A percentile compares a stretch with the other conserved stretches of the same genome.
Evolutionary conservation across 1,140 invertebrate genomes (phyloP).

Genomic region (Metopolophium dirhodum): DNA sequence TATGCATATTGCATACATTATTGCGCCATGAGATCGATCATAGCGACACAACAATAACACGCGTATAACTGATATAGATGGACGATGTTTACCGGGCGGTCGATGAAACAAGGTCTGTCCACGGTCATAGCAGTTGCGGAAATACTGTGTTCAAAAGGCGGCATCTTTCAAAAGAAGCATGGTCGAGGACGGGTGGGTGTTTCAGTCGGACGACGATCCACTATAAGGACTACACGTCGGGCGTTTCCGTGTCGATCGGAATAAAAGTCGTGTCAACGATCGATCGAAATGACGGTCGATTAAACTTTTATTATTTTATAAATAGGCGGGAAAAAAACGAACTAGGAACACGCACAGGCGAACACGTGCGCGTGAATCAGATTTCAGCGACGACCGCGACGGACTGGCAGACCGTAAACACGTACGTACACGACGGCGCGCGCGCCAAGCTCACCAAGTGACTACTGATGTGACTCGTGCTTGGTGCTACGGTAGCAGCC

Average conservation of each 20-base stretch:
- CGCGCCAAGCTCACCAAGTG: constrained; percentile 3
- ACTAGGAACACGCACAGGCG: not conserved
- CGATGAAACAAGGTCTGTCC: constrained; percentile 25
- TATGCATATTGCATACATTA: not conserved
- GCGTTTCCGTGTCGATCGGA: not conserved
- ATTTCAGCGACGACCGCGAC: not conserved
- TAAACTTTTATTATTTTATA: not conserved
- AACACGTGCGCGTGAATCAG: not conserved
- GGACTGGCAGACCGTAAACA: not conserved
- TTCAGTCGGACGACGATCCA: not conserved
- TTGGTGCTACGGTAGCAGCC: not conserved
- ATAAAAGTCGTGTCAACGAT: not conserved
- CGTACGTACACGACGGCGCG: not conserved
- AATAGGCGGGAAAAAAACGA: not conserved
- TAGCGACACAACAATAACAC: not conserved
- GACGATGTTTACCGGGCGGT: constrained; percentile 12
- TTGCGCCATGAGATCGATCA: not conserved
- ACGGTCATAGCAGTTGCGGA: constrained; percentile 13
- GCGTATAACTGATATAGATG: too few relatives aligned
- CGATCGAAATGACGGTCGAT: not conserved
- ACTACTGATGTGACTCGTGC: constrained; percentile 21
- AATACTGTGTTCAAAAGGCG: constrained; percentile 39
- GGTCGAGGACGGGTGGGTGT: not conserved
- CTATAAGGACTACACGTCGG: not conserved
- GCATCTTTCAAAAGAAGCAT: constrained; percentile 14